Percentiles rank a stretch among this genome's conserved stretches.
Conservation (phyloP, 2,113 vertebrate genomes). For the Spheniscus mendiculus region DNA sequence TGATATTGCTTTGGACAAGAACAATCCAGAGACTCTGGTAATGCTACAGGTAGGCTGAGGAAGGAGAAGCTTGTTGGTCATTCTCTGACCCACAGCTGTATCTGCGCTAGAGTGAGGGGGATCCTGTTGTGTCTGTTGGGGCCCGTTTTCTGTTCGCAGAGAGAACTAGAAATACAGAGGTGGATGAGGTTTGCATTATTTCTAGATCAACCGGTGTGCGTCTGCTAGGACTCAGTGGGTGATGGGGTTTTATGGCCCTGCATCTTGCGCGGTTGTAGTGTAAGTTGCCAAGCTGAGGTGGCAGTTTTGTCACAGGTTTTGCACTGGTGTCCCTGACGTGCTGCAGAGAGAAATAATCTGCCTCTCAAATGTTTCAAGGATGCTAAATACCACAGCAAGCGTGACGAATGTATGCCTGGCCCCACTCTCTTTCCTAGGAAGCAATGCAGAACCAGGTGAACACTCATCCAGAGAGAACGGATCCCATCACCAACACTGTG, state of each 20-base stretch:
- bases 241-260: background rate
- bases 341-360: background rate
- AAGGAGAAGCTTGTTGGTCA: background rate
- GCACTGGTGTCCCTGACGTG: background rate
- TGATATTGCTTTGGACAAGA: conserved; percentile 88
- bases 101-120: background rate
- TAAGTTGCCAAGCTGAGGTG: background rate
- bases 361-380: background rate
- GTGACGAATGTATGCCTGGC: rapidly evolving
- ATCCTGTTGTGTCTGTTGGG: background rate
- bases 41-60: conserved; percentile 76
- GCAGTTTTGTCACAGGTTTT: background rate
- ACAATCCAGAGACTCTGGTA: conserved; percentile 81
- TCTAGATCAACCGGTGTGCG: rapidly evolving
- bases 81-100: background rate
- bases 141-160: background rate
- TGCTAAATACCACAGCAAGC: background rate
- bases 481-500: background rate
- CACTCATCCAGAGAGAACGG: conserved; percentile 56
- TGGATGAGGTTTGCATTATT: background rate
- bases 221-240: rapidly evolving
- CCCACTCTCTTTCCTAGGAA: conserved; percentile 71
- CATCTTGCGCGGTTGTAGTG: rapidly evolving
- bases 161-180: background rate
- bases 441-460: conserved; percentile 87